Base-by-base conservation (phyloP, 2,797 vertebrate species). In the Macroramphosus scolopax region DNA sequence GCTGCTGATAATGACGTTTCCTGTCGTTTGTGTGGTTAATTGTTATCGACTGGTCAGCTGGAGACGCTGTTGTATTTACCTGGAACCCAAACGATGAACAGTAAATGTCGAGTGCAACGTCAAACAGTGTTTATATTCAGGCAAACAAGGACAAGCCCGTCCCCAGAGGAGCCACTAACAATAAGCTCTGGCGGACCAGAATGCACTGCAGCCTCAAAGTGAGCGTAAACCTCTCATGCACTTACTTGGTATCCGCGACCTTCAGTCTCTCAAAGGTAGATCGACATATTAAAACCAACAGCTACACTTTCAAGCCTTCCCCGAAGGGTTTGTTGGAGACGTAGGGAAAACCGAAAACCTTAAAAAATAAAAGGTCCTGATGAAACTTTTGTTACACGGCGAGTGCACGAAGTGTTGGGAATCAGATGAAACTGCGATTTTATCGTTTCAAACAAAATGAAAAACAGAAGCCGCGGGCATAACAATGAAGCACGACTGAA, bases 101-200 rank as follows among this genome's bases (percentile, higher is more conserved):
- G 17, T 38, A 37, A 37, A 52, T 52, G 18, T 49, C 34, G 56
- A 32, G 32, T n/a, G n/a, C n/a, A 34, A 16, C 0, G n/a, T 63
- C 20, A 3, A 22, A 22, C 20, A 22, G 3, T 6, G 2, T 26
- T 33, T 43, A 25, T 20, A 48, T 42, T 47, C 32, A 37, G 35
- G 30, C 40, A 61, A 50, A 62, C 38, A 56, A 25, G 37, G 58
- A 39, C 15, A 42, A 49, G 24, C 33, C 26, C 6, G 32, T 34
- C n/a, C 40, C 10, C 49, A 54, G 54, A 47, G n/a, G 46, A 6
- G 17, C 8, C 3, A 20, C 17, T 1, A 30, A 51, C 12, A 50
- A 14, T 11, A 29, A 54, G 14, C 15, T 11, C 35, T 7, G 13
- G 28, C 28, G 24, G 13, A 35, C 15, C 34, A 40, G 13, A 54